phyloP scores from a whole-genome alignment of 2,113 vertebrate genomes.

The Polypterus senegalus region DNA sequence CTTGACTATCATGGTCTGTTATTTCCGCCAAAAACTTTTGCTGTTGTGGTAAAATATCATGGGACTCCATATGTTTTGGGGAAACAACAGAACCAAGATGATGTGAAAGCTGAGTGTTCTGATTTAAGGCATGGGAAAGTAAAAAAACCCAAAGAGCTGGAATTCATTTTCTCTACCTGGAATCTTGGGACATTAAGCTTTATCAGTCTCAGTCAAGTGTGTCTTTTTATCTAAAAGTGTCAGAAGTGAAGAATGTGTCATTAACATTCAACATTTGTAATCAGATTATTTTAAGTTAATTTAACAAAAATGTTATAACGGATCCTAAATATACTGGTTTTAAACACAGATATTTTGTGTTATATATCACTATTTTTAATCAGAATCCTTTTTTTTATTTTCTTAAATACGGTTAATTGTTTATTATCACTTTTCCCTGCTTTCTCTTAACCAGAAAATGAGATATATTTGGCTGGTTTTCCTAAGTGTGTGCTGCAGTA shows the following conservation, averaged over 20 bases:
- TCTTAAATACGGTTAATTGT: too few relatives aligned
- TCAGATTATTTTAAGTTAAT: conserved; percentile 62
- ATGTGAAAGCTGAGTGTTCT: conserved; percentile 47
- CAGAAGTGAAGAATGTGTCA: conserved; percentile 61
- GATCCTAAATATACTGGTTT: too few relatives aligned
- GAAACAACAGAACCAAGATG: conserved; percentile 50
- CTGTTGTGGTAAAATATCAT: conserved; percentile 43
- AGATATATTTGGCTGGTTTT: conserved; percentile 51
- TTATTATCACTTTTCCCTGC: too few relatives aligned
- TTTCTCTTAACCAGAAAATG: conserved; percentile 41
- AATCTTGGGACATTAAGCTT: conserved; percentile 51
- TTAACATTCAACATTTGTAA: conserved; percentile 59
- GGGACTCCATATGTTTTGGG: conserved; percentile 67
- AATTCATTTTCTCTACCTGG: conserved; percentile 59
- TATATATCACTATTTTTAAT: too few relatives aligned
- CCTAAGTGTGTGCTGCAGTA: conserved; percentile 54
- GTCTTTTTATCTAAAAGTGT: conserved; percentile 64
- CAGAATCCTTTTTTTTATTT: too few relatives aligned
- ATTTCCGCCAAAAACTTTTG: conserved; percentile 54
- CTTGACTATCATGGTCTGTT: conserved; percentile 58
- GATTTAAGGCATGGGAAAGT: conserved; percentile 43
- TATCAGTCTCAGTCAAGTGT: conserved; percentile 64
- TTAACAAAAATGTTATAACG: conserved; percentile 29
- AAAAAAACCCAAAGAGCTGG: conserved; percentile 40
- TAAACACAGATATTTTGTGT: too few relatives aligned